Base-by-base conservation (phyloP, 2,113 vertebrate species). In the Myxocyprinus asiaticus region DNA sequence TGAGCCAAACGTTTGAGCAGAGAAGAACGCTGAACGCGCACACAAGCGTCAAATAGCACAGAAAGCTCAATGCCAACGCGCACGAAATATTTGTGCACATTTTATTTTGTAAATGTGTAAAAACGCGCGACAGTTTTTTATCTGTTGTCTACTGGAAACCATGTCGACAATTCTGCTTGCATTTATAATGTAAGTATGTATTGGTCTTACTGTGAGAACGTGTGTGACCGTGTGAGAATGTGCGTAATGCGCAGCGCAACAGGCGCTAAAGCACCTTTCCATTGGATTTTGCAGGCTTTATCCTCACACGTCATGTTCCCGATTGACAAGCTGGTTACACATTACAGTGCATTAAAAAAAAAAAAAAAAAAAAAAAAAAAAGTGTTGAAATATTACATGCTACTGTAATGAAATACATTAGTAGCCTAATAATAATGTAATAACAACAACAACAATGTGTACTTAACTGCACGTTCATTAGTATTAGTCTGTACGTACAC, bases 191-290 rank as follows among this genome's bases (percentile, higher is more conserved):
- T 65, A 12, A 4, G 14, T 58, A 58, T 15, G 6, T 15, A 58
- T 15, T 33, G 22, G 22, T 33, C 22, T 7, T 58, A 33, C 1
- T 33, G 22, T 33, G 22, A 33, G 22, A 1, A 33, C 3, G 14
- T 58, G 55, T n/a, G 55, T 58, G 22, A 33, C 22, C 22, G 22
- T 33, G 22, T 33, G 22, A 33, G 22, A 33, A 33, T 43, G 33
- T 47, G 42, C 3, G 48, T 42, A 48, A 9, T 55, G 62, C 62
- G 48, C 74, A 0, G 62, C 74, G 74, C 74, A 76, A 76, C 74
- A 76, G 74, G 74, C 74, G 42, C 15, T 14, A 17, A 65, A 9
- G 5, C 48, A 7, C 8, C 9, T 76, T 61, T 48, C 56, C 70
- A 48, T 61, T 4, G 6, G 11, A 14, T 63, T 74, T 7, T 48